Conservation (phyloP, 2,113 vertebrate species). For the Bucco capensis region DNA sequence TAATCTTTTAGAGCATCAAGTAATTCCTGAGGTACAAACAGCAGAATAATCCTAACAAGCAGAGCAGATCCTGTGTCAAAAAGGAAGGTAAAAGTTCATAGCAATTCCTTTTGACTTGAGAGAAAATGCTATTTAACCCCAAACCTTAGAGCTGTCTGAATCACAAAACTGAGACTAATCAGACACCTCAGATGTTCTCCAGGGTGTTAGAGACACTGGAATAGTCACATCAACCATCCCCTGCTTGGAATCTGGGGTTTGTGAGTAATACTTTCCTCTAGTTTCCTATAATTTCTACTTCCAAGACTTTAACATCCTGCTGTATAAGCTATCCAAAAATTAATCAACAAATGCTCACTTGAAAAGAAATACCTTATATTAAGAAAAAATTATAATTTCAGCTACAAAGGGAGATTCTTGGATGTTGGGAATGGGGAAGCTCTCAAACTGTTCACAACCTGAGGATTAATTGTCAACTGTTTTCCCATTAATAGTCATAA, state of each 20-base stretch:
- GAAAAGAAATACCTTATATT: no score
- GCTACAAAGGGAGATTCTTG: no score
- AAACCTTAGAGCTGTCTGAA: neutral
- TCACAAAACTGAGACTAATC: neutral
- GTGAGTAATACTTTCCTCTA: fast-evolving
- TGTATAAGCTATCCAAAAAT: neutral
- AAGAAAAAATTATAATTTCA: no score
- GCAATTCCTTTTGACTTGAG: neutral
- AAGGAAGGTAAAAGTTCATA: neutral
- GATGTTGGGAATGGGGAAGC: no score
- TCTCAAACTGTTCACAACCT: no score
- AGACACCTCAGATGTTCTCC: neutral
- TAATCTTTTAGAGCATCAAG: neutral
- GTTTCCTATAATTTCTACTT: neutral
- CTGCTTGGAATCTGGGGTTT: neutral
- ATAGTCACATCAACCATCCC: neutral
- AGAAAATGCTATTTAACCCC: fast-evolving
- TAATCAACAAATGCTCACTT: no score
- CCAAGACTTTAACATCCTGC: neutral
- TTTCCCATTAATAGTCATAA: no score
- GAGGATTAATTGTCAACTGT: no score
- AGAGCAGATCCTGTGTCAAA: neutral
- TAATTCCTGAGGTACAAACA: neutral
- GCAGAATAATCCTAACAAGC: neutral
- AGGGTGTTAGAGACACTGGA: neutral